Evolutionary conservation across 1,140 invertebrate genomes (phyloP).

Genomic region (Drosophila elegans): DNA sequence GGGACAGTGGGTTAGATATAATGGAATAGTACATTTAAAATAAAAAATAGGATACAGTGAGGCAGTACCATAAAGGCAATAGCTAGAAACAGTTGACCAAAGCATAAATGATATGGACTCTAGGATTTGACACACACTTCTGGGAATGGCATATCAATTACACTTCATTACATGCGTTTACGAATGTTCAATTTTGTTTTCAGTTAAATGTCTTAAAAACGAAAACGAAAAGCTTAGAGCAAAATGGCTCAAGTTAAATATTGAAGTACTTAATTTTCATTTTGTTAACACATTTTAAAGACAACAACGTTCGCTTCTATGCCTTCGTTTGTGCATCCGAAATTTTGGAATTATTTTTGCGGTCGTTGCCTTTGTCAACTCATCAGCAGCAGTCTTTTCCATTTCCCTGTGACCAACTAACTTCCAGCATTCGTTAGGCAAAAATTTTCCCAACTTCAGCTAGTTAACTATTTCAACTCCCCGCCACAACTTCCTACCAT

Average conservation of each 20-base stretch:
- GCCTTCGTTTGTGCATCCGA: slow-evolving; percentile 7
- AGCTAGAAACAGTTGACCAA: too few species aligned
- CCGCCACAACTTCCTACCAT: neutral
- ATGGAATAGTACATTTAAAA: neutral
- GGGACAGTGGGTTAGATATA: neutral
- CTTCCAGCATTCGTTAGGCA: slow-evolving; percentile 41
- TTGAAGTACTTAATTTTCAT: neutral
- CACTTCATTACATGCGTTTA: slow-evolving; percentile 42
- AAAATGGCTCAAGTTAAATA: too few species aligned
- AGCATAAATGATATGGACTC: neutral
- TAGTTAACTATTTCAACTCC: slow-evolving; percentile 33
- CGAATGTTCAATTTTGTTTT: too few species aligned
- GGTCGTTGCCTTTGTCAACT: slow-evolving; percentile 28
- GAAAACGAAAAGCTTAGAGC: too few species aligned
- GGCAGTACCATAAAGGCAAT: neutral
- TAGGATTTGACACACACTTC: neutral
- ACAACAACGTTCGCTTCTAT: slow-evolving; percentile 10
- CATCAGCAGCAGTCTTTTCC: slow-evolving; percentile 14
- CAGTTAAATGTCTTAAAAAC: too few species aligned
- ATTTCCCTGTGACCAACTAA: slow-evolving; percentile 20
- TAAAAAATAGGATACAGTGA: neutral
- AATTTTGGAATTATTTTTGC: slow-evolving; percentile 17
- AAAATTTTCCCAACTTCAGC: slow-evolving; percentile 33
- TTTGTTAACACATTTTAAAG: slow-evolving; percentile 1
- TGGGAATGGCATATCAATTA: slow-evolving; percentile 37